phyloP scores from a whole-genome alignment of 2,113 vertebrate genomes.

The Terrapene triunguis region DNA sequence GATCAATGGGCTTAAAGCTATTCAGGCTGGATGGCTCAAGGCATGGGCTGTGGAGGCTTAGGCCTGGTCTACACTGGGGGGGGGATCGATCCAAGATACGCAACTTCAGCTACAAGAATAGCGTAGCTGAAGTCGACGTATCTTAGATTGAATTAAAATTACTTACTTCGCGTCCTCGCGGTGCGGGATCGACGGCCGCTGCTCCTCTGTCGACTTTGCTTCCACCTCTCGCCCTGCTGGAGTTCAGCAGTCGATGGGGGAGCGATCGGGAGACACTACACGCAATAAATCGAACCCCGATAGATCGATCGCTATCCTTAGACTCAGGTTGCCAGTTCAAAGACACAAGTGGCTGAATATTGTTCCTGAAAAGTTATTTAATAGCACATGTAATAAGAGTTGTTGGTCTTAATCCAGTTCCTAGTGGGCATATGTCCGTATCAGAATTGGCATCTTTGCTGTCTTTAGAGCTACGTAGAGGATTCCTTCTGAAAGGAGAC shows the following conservation, averaged over 20 bases:
- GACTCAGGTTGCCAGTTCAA: neutral
- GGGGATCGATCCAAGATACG: no score
- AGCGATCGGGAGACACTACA: no score
- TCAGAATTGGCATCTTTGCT: neutral
- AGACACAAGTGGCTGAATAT: neutral
- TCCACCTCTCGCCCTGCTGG: no score
- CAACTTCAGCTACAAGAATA: no score
- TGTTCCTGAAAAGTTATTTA: rapidly evolving
- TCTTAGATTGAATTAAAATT: no score
- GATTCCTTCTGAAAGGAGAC: neutral
- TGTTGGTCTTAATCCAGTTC: neutral
- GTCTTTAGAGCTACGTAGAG: neutral
- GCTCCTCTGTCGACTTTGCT: no score
- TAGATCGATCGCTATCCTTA: neutral
- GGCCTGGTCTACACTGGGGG: no score
- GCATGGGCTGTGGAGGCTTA: neutral
- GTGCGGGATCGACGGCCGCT: no score
- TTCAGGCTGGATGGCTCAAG: neutral
- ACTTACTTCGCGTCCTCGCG: no score
- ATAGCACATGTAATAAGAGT: neutral
- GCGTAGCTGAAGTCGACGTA: no score
- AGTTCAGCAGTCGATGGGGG: no score
- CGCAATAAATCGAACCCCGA: no score
- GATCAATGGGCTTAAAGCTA: rapidly evolving
- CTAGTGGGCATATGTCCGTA: rapidly evolving